Evolutionary conservation across 2,888 invertebrate genomes (phyloP).

Genomic region (Rhamnusium bicolor): DNA sequence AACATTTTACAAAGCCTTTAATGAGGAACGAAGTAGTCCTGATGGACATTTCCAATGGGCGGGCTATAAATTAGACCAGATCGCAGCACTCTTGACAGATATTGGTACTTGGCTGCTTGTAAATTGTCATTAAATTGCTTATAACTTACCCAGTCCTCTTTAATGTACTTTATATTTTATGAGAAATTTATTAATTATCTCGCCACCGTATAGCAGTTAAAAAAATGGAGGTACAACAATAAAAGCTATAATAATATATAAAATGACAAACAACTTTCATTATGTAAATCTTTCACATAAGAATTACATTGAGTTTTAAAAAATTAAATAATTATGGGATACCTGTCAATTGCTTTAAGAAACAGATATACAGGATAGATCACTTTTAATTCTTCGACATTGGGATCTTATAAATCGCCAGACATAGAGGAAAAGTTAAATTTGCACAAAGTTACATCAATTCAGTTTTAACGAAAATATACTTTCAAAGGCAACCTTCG

Average conservation of each 20-base stretch:
- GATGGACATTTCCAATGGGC: constrained; percentile 79
- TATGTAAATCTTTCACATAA: neutral
- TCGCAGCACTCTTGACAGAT: constrained; percentile 64
- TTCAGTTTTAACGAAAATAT: too few relatives aligned
- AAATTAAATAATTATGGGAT: too few relatives aligned
- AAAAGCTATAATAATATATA: neutral
- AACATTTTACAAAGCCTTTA: constrained; percentile 74
- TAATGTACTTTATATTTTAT: constrained; percentile 35
- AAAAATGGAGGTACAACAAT: neutral
- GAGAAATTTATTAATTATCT: constrained; percentile 38
- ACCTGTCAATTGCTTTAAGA: too few relatives aligned
- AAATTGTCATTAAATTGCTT: constrained; percentile 65
- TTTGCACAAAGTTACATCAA: too few relatives aligned
- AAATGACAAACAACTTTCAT: neutral
- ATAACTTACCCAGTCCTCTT: constrained; percentile 29
- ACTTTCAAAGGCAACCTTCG: too few relatives aligned
- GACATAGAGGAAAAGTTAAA: too few relatives aligned
- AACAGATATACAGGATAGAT: too few relatives aligned
- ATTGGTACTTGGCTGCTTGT: constrained; percentile 67
- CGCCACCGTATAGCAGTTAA: constrained; percentile 34
- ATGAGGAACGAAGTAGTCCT: constrained; percentile 78
- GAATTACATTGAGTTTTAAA: neutral
- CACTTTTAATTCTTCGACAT: too few relatives aligned
- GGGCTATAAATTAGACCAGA: constrained; percentile 64
- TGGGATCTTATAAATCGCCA: too few relatives aligned